A percentile compares a stretch with the other conserved stretches of the same genome.
Conservation (phyloP, 2,113 vertebrate species). For the Gavialis gangeticus region DNA sequence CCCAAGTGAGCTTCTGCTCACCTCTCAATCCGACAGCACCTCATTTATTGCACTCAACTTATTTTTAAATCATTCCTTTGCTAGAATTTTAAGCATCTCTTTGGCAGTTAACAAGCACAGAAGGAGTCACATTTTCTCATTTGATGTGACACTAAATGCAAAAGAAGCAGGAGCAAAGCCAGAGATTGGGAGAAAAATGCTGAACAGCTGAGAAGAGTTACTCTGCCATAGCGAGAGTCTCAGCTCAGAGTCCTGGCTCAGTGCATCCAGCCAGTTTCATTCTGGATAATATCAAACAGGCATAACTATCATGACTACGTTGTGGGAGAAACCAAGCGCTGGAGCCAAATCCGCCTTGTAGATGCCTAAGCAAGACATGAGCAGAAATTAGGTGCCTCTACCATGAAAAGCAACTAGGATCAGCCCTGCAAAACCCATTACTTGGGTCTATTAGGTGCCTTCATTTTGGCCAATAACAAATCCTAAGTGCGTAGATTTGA, state of each 20-base stretch:
- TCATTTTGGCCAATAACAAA: too few relatives aligned
- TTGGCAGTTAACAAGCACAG: not conserved
- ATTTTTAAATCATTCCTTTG: rapidly evolving
- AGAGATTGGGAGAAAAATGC: not conserved
- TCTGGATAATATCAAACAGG: not conserved
- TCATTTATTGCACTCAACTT: not conserved
- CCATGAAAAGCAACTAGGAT: too few relatives aligned
- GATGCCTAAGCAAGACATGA: too few relatives aligned
- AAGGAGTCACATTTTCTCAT: not conserved
- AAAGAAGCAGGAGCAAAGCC: not conserved
- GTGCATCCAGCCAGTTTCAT: not conserved
- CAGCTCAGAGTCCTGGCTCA: not conserved
- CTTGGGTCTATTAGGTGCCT: too few relatives aligned
- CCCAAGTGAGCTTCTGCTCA: not conserved
- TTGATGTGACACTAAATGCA: too few relatives aligned
- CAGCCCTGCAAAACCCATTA: too few relatives aligned
- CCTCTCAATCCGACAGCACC: too few relatives aligned
- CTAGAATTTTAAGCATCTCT: not conserved
- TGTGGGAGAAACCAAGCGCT: not conserved
- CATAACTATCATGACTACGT: not conserved
- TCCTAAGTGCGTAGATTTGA: too few relatives aligned
- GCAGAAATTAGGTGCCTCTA: too few relatives aligned
- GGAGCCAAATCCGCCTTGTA: too few relatives aligned
- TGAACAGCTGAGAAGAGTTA: not conserved
- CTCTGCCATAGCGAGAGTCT: not conserved